These are phyloP conservation scores for Harpagoxenus sublaevis DNA, from an alignment of 2,888 invertebrate genomes.

Conservation along the genomic window DNA sequence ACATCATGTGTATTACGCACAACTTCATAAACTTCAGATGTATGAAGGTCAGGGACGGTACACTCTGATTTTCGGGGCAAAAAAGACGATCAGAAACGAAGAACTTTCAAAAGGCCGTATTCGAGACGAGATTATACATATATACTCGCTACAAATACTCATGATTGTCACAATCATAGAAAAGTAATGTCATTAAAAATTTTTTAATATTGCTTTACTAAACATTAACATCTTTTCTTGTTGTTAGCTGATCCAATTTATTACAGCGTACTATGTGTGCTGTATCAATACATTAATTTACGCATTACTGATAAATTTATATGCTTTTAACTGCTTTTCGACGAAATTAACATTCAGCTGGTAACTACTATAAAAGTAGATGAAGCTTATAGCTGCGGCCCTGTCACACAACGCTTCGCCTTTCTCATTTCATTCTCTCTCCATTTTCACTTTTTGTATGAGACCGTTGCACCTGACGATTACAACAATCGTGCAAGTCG, in stretches of 20 bases:
- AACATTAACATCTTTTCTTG: not conserved
- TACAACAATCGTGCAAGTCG: not conserved
- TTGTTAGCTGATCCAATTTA: not conserved
- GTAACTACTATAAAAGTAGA: not conserved
- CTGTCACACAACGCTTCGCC: not conserved
- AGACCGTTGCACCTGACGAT: not conserved
- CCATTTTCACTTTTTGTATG: not conserved
- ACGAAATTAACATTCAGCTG: not conserved
- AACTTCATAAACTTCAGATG: not conserved
- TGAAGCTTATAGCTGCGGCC: not conserved
- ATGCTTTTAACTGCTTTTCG: not conserved
- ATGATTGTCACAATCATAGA: not conserved
- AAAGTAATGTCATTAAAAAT: not conserved
- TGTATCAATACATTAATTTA: not conserved
- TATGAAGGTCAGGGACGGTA: constrained; percentile 4
- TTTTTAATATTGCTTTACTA: not conserved
- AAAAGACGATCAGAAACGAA: not conserved
- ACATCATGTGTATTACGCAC: not conserved
- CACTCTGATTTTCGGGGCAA: not conserved
- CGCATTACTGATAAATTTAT: not conserved
- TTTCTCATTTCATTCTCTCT: not conserved
- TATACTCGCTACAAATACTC: not conserved
- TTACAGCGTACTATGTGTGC: not conserved
- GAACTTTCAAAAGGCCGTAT: not conserved
- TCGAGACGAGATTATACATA: not conserved